Conservation (phyloP, 2,797 vertebrate species). For the Falco biarmicus region DNA sequence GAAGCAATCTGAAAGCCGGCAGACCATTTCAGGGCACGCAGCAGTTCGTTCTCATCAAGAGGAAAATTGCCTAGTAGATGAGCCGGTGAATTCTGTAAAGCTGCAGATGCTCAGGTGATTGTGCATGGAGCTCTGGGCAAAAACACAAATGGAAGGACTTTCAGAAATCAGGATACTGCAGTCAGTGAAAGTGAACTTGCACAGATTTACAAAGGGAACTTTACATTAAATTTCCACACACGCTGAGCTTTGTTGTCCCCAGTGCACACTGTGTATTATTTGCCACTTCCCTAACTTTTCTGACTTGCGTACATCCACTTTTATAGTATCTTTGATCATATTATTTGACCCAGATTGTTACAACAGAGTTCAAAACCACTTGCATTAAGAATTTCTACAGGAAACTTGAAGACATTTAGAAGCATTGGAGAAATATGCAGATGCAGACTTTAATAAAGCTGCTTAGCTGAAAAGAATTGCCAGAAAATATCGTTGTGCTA, state of each 20-base stretch:
- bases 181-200: not conserved
- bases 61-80: not conserved
- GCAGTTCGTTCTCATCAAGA: not conserved
- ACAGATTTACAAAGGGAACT: not conserved
- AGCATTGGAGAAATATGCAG: not conserved
- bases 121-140: not conserved
- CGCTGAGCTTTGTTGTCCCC: accelerated
- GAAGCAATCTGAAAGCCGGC: not conserved
- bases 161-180: not conserved
- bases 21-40: not conserved
- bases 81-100: not conserved
- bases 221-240: not conserved
- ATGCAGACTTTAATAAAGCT: not conserved
- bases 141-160: not conserved
- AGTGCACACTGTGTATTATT: accelerated
- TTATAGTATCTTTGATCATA: not conserved
- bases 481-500: not conserved
- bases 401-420: not conserved
- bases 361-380: not conserved
- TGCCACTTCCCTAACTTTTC: not conserved
- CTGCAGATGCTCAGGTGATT: accelerated
- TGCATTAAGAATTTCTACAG: not conserved
- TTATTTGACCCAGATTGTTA: not conserved
- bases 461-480: conserved; percentile 5
- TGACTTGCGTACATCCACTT: not conserved